Conservation (phyloP, 2,797 vertebrate genomes). For the Tragopan temminckii region DNA sequence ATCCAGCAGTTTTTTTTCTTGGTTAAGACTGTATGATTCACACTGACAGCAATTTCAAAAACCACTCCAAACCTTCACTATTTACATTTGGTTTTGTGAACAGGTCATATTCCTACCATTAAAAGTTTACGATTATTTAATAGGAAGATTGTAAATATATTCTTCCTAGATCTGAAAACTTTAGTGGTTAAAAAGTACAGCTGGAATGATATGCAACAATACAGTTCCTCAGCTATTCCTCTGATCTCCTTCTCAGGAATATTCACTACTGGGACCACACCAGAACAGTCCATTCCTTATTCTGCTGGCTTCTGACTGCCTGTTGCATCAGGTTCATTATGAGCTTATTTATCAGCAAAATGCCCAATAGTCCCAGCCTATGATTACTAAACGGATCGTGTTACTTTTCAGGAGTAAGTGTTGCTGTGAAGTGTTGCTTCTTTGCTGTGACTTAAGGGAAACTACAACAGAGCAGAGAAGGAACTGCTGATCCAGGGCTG, state of each 20-base stretch:
- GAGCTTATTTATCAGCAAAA: background rate
- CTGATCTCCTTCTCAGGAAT: background rate
- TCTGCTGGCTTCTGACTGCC: background rate
- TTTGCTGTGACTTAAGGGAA: background rate
- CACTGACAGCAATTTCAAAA: constrained; percentile 62
- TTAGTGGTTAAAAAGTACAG: constrained; percentile 17
- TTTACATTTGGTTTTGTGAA: constrained; percentile 63
- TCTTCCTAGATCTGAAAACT: constrained; percentile 15
- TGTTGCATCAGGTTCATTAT: background rate
- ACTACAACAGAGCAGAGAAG: background rate
- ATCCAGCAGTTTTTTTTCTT: constrained; percentile 47
- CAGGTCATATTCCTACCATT: constrained; percentile 48
- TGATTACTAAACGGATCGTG: background rate
- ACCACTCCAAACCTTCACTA: constrained; percentile 53
- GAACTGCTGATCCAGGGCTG: background rate
- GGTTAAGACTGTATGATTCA: constrained; percentile 43
- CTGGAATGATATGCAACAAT: background rate
- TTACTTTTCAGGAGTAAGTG: background rate
- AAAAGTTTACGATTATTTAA: constrained; percentile 65
- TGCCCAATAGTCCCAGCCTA: background rate
- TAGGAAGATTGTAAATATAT: constrained; percentile 51
- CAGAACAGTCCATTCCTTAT: background rate
- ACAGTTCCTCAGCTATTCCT: background rate
- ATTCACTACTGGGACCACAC: background rate
- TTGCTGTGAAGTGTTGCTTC: background rate